Evolutionary conservation across 2,888 invertebrate genomes (phyloP).

Genomic region (Tridacna gigas): DNA sequence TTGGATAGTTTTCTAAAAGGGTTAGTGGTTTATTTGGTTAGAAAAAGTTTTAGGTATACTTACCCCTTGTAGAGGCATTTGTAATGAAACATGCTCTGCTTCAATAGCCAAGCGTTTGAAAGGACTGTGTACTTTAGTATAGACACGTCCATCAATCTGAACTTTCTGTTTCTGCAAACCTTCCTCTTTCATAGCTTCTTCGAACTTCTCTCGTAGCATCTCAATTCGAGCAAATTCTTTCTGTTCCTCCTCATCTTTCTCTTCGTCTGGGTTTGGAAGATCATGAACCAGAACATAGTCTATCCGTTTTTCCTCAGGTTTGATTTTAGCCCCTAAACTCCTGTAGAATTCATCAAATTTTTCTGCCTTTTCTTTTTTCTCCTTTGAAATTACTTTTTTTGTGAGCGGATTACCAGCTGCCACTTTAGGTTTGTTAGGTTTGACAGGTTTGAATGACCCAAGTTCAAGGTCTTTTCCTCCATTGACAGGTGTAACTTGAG

Average conservation of each 20-base stretch:
- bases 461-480: slow-evolving; percentile 2
- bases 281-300: slow-evolving; percentile 81
- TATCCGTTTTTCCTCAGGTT: slow-evolving; percentile 77
- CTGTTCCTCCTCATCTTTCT: slow-evolving; percentile 56
- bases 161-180: slow-evolving; percentile 75
- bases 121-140: slow-evolving; percentile 80
- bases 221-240: slow-evolving; percentile 44
- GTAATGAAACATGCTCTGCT: slow-evolving; percentile 82
- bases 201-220: slow-evolving; percentile 72
- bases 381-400: slow-evolving; percentile 15
- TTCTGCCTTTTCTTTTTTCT: slow-evolving; percentile 42
- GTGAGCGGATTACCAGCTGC: background rate
- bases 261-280: slow-evolving; percentile 40
- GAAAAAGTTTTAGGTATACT: slow-evolving; percentile 29
- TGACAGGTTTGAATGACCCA: background rate
- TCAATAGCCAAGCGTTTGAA: slow-evolving; percentile 82
- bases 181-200: slow-evolving; percentile 72
- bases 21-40: too few species aligned
- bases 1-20: too few species aligned
- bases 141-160: slow-evolving; percentile 67
- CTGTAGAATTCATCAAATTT: slow-evolving; percentile 71
- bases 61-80: slow-evolving; percentile 84
- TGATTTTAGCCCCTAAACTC: slow-evolving; percentile 53
- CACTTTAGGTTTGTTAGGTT: background rate
- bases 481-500: slow-evolving; percentile 14